Conservation (phyloP, 1,140 invertebrate species). For the Phymastichus coffea region DNA sequence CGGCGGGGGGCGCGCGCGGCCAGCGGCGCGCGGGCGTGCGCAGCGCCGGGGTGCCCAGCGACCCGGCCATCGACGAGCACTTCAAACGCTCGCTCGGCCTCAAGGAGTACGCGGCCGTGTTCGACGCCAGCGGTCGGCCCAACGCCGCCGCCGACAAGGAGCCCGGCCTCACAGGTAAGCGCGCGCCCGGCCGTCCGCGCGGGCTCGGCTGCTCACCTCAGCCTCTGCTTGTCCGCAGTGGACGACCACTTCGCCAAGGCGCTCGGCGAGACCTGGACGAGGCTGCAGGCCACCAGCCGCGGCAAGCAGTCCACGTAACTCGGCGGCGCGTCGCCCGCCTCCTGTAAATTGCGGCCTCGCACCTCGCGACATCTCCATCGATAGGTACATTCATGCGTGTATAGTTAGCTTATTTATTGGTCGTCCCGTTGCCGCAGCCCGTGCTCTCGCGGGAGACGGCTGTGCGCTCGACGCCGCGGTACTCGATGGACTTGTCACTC, state of each 20-base stretch:
- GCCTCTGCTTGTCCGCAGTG: slow-evolving; percentile 49
- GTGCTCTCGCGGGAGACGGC: no score
- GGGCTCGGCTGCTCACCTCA: background rate
- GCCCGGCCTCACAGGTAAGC: slow-evolving; percentile 51
- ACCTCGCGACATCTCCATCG: no score
- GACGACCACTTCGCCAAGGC: slow-evolving; percentile 97
- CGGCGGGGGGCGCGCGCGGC: slow-evolving; percentile 45
- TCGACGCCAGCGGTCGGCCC: slow-evolving; percentile 67
- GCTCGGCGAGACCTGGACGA: slow-evolving; percentile 89
- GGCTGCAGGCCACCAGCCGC: slow-evolving; percentile 67
- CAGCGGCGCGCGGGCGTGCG: slow-evolving; percentile 48
- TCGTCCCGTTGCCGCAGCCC: no score
- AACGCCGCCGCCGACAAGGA: slow-evolving; percentile 45
- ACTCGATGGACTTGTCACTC: no score
- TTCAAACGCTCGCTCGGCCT: slow-evolving; percentile 86
- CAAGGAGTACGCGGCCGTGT: slow-evolving; percentile 81
- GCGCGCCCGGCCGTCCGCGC: no score
- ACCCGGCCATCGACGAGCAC: slow-evolving; percentile 94
- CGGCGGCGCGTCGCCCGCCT: background rate
- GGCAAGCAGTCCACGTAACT: slow-evolving; percentile 32
- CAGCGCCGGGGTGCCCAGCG: slow-evolving; percentile 57
- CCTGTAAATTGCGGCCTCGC: background rate
- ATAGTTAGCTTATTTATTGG: no score
- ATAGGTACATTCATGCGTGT: no score
- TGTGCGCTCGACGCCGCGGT: no score